Evolutionary conservation across 1,140 invertebrate genomes (phyloP), one percentile per base, ranked within the genome.

Genomic region (Samia ricini): DNA sequence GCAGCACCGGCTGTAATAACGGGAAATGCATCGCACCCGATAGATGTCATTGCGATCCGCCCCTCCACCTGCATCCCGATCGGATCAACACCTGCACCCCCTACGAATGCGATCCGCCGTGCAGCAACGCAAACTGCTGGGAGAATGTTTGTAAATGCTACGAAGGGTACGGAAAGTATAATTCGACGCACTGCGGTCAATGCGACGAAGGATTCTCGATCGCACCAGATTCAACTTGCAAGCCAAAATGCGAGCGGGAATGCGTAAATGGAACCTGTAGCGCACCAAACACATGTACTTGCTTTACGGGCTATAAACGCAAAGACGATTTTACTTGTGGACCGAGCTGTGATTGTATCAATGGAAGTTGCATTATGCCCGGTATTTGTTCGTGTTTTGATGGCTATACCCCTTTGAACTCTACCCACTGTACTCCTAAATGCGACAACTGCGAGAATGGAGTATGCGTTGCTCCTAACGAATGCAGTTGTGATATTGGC

Each of bases 401-500:
- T 4, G 90, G 90, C 6, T 91, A 83, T 61, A 51, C 59, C 7
- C 77, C 72, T 20, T 57, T 85, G 22, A 71, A 71, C 23, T 54
- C 67, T 0, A 72, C 19, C 2, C 22, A 22, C n/a, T 72, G 71
- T 22, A 29, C 19, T 7, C 55, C 63, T 5, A 85, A 71, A 83
- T 92, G 33, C 73, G 81, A 76, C 6, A n/a, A 57, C 0, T 72
- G 71, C 19, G 10, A 33, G 2, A 92, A 94, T 68, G 93, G 93
- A 12, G 77, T 88, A 6, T 94, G 93, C 67, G 79, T 91, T 2
- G 89, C 85, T n/a, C 94, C 94, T 0, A 92, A 93, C 55, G 86
- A 87, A 29, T 94, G 94, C 57, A 76, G 69, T 1, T 93, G 92
- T 67, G 72, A 82, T 8, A 54, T 63, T 5, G 91, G 91, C 0